Evolutionary conservation across 1,140 invertebrate genomes (phyloP).

Genomic region (Chironomus tepperi): DNA sequence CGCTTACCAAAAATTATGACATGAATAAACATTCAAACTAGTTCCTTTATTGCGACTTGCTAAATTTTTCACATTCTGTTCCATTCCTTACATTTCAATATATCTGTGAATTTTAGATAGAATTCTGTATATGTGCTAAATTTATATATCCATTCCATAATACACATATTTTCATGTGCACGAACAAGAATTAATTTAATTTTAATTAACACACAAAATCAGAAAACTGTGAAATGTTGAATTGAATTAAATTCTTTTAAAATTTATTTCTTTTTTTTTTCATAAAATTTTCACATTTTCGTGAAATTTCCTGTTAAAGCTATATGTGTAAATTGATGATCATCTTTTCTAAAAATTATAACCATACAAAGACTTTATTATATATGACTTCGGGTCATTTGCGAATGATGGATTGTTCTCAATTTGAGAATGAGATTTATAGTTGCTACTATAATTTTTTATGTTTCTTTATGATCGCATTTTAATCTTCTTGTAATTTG

Average conservation of each 20-base stretch:
- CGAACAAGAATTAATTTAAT: constrained; percentile 9
- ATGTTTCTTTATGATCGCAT: no score
- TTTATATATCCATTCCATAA: background rate
- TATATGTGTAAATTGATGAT: background rate
- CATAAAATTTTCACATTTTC: background rate
- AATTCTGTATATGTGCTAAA: background rate
- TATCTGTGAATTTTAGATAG: background rate
- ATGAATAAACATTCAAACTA: background rate
- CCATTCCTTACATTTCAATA: no score
- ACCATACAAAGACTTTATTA: no score
- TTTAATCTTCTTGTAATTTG: no score
- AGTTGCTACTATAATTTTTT: no score
- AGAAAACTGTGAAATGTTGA: constrained; percentile 4
- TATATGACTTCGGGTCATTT: no score
- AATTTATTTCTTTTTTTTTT: background rate
- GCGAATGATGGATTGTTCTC: no score
- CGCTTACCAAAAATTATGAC: no score
- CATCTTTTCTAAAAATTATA: background rate
- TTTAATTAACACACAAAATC: constrained; percentile 14
- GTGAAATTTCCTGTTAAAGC: background rate
- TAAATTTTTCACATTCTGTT: background rate
- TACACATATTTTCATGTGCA: background rate
- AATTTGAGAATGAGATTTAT: no score
- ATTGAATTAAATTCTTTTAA: constrained; percentile 3
- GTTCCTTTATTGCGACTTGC: background rate